These are phyloP conservation scores for Candidula unifasciata DNA, from an alignment of 2,888 invertebrate genomes.

Conservation along the genomic window DNA sequence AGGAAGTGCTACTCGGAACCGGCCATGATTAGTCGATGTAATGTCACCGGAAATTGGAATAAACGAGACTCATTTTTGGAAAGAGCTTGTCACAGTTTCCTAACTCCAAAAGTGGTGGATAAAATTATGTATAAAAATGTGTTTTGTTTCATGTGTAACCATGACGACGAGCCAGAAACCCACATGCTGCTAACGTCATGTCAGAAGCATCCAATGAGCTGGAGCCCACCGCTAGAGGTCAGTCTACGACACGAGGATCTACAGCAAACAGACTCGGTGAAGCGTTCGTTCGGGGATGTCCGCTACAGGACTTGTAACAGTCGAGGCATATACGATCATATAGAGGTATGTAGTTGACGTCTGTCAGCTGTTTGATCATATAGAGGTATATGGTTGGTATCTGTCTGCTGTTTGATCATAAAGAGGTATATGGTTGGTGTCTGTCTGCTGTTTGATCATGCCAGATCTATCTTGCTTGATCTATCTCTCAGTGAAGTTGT, in stretches of 20 bases:
- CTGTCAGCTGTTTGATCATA: no score
- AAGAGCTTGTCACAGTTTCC: constrained; percentile 53
- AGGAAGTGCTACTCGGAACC: constrained; percentile 44
- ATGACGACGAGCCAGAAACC: constrained; percentile 25
- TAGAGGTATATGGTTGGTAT: no score
- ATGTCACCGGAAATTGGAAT: constrained; percentile 52
- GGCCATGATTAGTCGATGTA: constrained; percentile 49
- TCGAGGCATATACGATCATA: constrained; percentile 23
- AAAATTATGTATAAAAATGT: constrained; percentile 51
- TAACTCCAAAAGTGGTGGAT: constrained; percentile 45
- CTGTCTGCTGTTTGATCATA: no score
- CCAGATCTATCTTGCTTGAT: no score
- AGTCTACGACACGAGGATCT: constrained; percentile 1
- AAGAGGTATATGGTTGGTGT: no score
- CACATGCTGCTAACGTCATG: constrained; percentile 33
- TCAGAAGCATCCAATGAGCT: neutral
- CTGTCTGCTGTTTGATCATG: no score
- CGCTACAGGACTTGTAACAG: neutral
- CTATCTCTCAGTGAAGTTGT: no score
- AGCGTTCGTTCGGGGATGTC: neutral
- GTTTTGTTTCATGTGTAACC: constrained; percentile 57
- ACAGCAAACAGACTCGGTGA: neutral
- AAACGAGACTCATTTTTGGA: constrained; percentile 52
- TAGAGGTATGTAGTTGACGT: constrained; percentile 28
- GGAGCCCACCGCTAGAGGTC: neutral